Conservation (phyloP, 2,797 vertebrate genomes). For the Phrynocephalus forsythii region DNA sequence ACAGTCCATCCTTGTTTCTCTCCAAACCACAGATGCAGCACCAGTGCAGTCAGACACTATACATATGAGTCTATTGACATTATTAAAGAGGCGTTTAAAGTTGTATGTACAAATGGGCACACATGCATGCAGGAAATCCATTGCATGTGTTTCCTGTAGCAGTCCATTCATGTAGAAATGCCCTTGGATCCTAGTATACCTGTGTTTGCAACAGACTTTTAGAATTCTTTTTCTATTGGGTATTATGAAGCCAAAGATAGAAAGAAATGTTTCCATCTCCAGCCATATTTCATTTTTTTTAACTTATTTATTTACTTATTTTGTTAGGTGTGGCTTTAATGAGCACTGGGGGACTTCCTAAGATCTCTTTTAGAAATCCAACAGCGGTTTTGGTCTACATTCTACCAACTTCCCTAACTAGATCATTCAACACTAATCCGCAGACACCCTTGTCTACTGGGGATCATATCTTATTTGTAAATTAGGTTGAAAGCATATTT, state of each 20-base stretch:
- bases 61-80: neutral
- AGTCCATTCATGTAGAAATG: neutral
- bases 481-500: conserved; percentile 62
- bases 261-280: conserved; percentile 40
- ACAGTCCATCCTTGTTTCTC: no score
- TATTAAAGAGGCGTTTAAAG: neutral
- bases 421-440: conserved; percentile 52
- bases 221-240: conserved; percentile 9
- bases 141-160: neutral
- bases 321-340: conserved; percentile 43
- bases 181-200: neutral
- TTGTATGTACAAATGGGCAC: neutral
- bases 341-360: conserved; percentile 48
- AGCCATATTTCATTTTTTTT: conserved; percentile 54
- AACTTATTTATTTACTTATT: conserved; percentile 24
- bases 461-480: conserved; percentile 68
- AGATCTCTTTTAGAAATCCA: conserved; percentile 27
- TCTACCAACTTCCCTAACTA: conserved; percentile 28
- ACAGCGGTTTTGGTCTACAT: conserved; percentile 57
- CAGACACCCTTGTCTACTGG: conserved; percentile 65
- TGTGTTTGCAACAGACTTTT: neutral
- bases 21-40: no score
- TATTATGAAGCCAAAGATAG: conserved; percentile 52
- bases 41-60: no score
- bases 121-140: neutral